Evolutionary conservation across 2,113 vertebrate species (phyloP).

Genomic region (Pristiophorus japonicus): DNA sequence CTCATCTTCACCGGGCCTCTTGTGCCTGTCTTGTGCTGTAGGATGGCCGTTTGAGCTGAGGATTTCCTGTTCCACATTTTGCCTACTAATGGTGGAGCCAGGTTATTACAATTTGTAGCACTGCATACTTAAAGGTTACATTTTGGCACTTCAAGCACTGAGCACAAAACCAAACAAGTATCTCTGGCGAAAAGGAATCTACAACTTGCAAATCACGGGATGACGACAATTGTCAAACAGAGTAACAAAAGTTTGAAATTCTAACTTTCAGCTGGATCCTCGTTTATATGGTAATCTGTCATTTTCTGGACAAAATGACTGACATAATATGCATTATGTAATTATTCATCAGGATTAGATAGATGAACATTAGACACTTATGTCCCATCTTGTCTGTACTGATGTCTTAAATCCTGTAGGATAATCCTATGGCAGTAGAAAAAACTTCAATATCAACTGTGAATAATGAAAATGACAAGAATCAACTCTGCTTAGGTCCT

Average conservation of each 20-base stretch:
- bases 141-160: background rate
- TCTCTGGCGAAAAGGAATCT: background rate
- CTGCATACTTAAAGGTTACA: background rate
- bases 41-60: background rate
- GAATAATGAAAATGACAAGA: constrained; percentile 6
- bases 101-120: background rate
- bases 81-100: background rate
- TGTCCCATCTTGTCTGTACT: background rate
- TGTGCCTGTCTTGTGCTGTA: background rate
- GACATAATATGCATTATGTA: background rate
- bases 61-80: background rate
- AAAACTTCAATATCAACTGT: background rate
- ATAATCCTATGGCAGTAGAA: background rate
- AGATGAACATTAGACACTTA: background rate
- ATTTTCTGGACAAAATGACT: background rate
- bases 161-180: background rate
- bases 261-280: no score
- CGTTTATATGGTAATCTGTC: background rate
- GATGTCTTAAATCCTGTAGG: background rate
- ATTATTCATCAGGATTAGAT: constrained; percentile 12
- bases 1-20: background rate
- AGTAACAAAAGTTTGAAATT: no score
- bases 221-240: no score
- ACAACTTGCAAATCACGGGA: background rate
- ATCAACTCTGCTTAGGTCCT: background rate